These are phyloP conservation scores for Anguilla japonica DNA, from an alignment of 2,113 vertebrate genomes.

Conservation along the genomic window DNA sequence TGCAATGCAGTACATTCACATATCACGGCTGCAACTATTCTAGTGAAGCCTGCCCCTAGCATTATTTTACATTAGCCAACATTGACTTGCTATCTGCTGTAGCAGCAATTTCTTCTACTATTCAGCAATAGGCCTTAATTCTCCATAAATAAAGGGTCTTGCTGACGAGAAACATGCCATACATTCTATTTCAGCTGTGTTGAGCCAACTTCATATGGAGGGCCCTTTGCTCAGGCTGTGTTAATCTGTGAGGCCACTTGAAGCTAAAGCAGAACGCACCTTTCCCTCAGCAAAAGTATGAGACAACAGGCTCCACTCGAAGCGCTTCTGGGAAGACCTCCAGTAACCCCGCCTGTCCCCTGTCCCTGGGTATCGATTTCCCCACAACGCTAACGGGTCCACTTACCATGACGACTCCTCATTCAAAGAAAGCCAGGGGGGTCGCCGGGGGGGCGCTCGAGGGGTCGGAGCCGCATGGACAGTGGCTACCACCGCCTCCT, in stretches of 20 bases:
- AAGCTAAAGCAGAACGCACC: background rate
- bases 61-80: background rate
- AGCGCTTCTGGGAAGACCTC: slow-evolving; percentile 2
- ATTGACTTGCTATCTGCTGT: background rate
- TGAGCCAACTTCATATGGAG: background rate
- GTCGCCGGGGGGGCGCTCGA: background rate
- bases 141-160: too few species aligned
- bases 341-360: background rate
- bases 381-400: background rate
- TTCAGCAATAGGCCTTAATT: background rate
- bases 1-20: background rate
- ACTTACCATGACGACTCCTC: slow-evolving; percentile 14
- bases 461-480: background rate
- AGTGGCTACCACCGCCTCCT: background rate
- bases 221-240: background rate
- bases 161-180: too few species aligned
- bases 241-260: background rate
- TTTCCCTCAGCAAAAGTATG: background rate
- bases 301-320: background rate
- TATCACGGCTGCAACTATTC: background rate
- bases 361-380: background rate
- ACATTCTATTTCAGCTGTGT: background rate
- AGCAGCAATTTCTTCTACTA: background rate
- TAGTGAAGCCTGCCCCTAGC: background rate
- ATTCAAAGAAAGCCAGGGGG: slow-evolving; percentile 6